phyloP scores from a whole-genome alignment of 2,797 vertebrate species.

The Eulemur albifrons region DNA sequence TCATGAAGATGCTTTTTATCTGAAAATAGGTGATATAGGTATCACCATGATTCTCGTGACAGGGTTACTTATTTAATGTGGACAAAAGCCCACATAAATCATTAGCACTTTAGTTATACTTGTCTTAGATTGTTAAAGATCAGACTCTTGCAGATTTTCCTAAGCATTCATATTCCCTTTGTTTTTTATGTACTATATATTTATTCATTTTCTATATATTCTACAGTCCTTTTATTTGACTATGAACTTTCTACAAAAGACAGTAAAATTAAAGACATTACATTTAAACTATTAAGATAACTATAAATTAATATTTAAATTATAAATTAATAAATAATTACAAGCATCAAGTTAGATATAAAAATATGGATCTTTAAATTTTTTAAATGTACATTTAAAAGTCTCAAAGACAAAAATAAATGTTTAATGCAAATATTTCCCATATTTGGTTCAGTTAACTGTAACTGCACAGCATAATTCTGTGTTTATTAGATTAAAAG shows the following conservation, averaged over 20 bases:
- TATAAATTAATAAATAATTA: background rate
- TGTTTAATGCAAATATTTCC: background rate
- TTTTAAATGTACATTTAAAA: background rate
- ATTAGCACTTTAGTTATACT: background rate
- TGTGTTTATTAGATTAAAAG: constrained; percentile 41
- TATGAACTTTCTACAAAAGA: background rate
- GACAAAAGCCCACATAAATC: background rate
- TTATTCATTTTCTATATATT: background rate
- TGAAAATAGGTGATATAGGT: background rate
- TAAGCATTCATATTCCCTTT: background rate
- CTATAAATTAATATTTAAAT: background rate
- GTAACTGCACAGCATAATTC: background rate
- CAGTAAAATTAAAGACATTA: background rate
- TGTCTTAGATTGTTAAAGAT: background rate
- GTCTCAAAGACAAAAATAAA: background rate
- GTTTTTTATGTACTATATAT: background rate
- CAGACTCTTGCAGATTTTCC: background rate
- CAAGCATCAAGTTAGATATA: background rate
- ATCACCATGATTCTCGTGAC: background rate
- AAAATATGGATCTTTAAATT: background rate
- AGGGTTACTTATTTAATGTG: background rate
- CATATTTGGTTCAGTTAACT: background rate
- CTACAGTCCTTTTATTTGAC: background rate
- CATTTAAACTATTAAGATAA: background rate
- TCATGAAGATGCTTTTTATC: background rate